A percentile compares a stretch with the other conserved stretches of the same genome.
Evolutionary conservation across 1,140 invertebrate genomes (phyloP).

Genomic region (Ridgeia piscesae): DNA sequence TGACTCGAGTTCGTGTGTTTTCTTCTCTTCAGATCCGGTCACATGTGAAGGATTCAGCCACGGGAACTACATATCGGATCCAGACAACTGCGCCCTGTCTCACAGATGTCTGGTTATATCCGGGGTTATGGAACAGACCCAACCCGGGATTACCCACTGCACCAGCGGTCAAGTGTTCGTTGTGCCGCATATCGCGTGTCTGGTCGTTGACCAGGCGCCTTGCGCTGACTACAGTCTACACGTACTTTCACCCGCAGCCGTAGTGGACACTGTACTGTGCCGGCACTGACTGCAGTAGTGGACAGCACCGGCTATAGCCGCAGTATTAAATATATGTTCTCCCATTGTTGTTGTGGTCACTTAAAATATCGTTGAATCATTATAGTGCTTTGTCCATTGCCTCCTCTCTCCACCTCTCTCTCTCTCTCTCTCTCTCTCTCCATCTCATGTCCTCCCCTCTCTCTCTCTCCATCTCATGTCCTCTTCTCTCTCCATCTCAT

Average conservation of each 20-base stretch:
- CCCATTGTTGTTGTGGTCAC: too few relatives aligned
- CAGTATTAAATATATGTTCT: too few relatives aligned
- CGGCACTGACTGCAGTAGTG: too few relatives aligned
- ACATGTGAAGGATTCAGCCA: neutral
- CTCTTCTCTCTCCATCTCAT: too few relatives aligned
- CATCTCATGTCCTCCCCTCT: too few relatives aligned
- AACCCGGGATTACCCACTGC: neutral
- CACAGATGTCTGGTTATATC: neutral
- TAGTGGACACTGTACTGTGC: neutral
- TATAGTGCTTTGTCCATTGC: too few relatives aligned
- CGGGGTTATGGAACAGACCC: neutral
- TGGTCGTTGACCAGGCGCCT: neutral
- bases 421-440: too few relatives aligned
- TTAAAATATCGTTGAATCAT: too few relatives aligned
- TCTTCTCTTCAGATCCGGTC: neutral
- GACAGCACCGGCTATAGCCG: too few relatives aligned
- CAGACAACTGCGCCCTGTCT: neutral
- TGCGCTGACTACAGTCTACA: neutral
- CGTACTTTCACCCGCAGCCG: neutral
- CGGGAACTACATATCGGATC: neutral
- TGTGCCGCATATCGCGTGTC: neutral
- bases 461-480: too few relatives aligned
- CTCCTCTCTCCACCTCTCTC: too few relatives aligned
- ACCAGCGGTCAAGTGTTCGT: neutral
- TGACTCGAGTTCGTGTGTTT: neutral